Evolutionary conservation across 2,888 invertebrate species (phyloP), one percentile per base, ranked within the genome.

Genomic region (Lamellibrachia satsuma): DNA sequence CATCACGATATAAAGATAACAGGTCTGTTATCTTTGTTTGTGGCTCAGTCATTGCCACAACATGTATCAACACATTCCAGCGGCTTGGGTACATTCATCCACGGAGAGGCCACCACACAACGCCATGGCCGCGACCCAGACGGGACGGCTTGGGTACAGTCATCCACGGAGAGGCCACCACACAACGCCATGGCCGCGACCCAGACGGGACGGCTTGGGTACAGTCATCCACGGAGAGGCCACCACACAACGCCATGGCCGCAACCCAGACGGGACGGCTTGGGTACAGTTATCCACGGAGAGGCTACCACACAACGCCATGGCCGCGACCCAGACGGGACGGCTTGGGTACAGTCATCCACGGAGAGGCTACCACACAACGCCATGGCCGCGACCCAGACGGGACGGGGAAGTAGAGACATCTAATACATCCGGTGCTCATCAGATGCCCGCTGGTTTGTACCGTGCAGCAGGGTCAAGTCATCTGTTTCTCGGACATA

Each of bases 381-480:
- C 22, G 75, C 75, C 75, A n/a, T 4, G 75, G 75, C 75, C n/a
- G 75, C 75, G 75, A 75, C 75, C n/a, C 6, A 6, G 75, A 22
- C 22, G 15, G 75, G 22, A 75, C 6, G n/a, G 75, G 75, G 75
- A 75, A 75, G n/a, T n/a, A 9, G 55, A 75, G 75, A 75, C 75
- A 75, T 15, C n/a, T n/a, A 75, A 75, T n/a, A 75, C 75, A 75
- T 75, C 75, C 75, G 75, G 75, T 75, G 75, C 75, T 75, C 75
- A 75, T 75, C 75, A 75, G 75, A 75, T 15, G 22, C 22, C 75
- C 75, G 75, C 75, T 75, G 75, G n/a, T n/a, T 15, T 75, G 75
- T 11, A 75, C 11, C 22, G 11, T 75, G 75, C 22, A 75, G n/a
- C 22, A 6, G 75, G 75, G 75, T 75, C n/a, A 75, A 2, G 22